Evolutionary conservation across 2,888 invertebrate genomes (phyloP), one percentile per base, ranked within the genome.

Genomic region (Melanophora roralis): DNA sequence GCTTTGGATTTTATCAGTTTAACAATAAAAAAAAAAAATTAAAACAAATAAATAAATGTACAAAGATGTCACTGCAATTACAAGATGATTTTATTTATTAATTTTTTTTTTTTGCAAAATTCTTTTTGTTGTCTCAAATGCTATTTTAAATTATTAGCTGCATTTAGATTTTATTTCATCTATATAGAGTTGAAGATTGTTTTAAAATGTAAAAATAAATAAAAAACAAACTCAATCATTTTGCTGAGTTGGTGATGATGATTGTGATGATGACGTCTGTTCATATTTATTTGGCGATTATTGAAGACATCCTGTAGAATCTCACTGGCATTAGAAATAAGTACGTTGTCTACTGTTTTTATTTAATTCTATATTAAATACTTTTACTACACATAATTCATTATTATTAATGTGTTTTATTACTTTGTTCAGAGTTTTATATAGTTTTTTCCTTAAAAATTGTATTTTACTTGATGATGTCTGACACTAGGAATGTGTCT

Each of bases 251-350:
- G 27, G 32, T 32, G 34, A 53, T 51, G 53, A 32, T 23, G 36
- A 51, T 53, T 45, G 34, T 40, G 62, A 60, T 36, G 81, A 80
- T 78, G 78, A 75, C 81, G 78, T 78, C 76, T 81, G 73, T 73
- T 23, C 67, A 55, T 76, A 72, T 80, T 71, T 76, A 80, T 80
- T 80, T 80, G 80, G 76, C 80, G 83, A 82, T 82, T 83, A 83
- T 83, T 83, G 81, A 82, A 83, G 82, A 82, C 83, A 83, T 83
- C 83, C 83, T 83, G 83, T 83, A 72, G 60, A 40, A 43, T 53
- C 16, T 36, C 27, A 32, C 27, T 27, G 19, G 55, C 19, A 27
- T 47, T 53, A 55, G 27, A 19, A 8, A 21, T 23, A n/a, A n/a
- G n/a, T n/a, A n/a, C n/a, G n/a, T n/a, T 19, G 36, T 36, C 43